Evolutionary conservation across 2,113 vertebrate species (phyloP).

Genomic region (Coryphaenoides rupestris): DNA sequence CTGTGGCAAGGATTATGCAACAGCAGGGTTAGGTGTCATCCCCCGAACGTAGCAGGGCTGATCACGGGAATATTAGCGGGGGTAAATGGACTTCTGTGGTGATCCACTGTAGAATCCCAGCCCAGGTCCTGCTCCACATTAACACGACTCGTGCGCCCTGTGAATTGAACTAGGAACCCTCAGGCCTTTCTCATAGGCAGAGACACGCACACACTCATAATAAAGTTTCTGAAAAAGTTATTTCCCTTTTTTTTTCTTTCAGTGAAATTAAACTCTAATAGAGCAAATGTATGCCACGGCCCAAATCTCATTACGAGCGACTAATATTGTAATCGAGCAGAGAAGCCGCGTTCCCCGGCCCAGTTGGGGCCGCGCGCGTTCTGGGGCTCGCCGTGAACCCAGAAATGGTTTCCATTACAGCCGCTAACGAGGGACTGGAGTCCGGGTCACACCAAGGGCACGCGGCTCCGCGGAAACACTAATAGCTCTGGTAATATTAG

Average conservation of each 20-base stretch:
- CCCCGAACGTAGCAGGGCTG: conserved; percentile 27
- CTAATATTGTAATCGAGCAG: background rate
- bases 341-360: background rate
- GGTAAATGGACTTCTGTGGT: conserved; percentile 25
- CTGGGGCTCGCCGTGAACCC: background rate
- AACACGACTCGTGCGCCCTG: no score
- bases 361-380: background rate
- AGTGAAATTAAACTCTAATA: background rate
- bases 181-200: background rate
- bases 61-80: conserved; percentile 44
- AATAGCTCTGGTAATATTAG: no score
- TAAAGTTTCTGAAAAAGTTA: no score
- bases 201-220: no score
- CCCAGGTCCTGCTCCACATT: background rate
- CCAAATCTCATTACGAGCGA: background rate
- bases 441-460: background rate
- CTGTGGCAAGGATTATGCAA: conserved; percentile 47
- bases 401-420: background rate
- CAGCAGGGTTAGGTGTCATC: conserved; percentile 36
- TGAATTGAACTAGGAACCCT: no score
- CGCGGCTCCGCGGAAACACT: no score
- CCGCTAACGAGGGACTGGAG: background rate
- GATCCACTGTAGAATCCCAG: conserved; percentile 15
- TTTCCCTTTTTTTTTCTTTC: background rate
- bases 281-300: background rate